These are phyloP conservation scores for Actenoides lindsayi DNA, from an alignment of 2,113 vertebrate species.

Conservation along the genomic window DNA sequence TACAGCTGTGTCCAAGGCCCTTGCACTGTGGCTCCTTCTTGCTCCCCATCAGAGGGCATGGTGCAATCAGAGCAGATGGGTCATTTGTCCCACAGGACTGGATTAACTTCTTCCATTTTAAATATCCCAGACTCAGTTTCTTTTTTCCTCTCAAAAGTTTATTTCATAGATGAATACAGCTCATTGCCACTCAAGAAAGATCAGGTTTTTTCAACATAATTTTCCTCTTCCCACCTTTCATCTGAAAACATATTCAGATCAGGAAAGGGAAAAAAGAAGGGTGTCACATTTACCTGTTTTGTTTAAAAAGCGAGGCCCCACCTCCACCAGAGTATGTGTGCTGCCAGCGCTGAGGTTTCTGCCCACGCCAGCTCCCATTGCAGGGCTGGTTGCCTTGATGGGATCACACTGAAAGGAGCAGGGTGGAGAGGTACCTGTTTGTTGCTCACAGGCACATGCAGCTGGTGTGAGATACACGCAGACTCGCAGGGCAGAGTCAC, in stretches of 20 bases:
- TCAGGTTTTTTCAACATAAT: not conserved
- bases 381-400: not conserved
- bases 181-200: not conserved
- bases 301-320: not conserved
- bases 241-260: not conserved
- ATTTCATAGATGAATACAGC: not conserved
- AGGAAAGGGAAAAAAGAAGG: not conserved
- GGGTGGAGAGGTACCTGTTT: not conserved
- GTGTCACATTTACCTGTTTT: not conserved
- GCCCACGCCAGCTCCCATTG: not conserved
- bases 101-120: not conserved
- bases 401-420: not conserved
- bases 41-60: not conserved
- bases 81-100: not conserved
- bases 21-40: not conserved
- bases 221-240: not conserved
- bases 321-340: not conserved
- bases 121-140: not conserved
- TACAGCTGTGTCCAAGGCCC: not conserved
- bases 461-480: accelerated
- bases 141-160: not conserved
- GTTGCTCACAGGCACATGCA: not conserved
- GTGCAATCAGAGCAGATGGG: not conserved
- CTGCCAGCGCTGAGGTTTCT: not conserved
- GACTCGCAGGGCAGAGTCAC: not conserved